Evolutionary conservation across 2,113 vertebrate genomes (phyloP).

Genomic region (Eretmochelys imbricata): DNA sequence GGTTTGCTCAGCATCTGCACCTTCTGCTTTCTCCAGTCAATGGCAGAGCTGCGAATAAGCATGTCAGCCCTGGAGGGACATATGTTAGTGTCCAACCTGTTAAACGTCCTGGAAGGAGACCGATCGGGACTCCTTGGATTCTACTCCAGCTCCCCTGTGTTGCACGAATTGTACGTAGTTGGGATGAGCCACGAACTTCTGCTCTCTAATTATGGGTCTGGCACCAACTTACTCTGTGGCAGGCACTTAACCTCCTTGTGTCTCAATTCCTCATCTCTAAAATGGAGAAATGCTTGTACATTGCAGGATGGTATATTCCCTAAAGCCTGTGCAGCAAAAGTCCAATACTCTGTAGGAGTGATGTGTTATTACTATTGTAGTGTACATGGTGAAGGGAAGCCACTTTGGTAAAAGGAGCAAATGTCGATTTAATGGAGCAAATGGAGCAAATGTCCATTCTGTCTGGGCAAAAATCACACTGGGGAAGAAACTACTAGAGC

Average conservation of each 20-base stretch:
- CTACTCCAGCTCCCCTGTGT: not conserved
- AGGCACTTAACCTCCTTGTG: not conserved
- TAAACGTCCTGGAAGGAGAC: not conserved
- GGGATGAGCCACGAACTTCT: not conserved
- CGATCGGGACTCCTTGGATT: not conserved
- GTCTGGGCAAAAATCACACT: too few species aligned
- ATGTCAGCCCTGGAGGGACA: fast-evolving
- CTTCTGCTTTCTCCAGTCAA: not conserved
- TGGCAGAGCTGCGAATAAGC: not conserved
- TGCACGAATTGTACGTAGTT: fast-evolving
- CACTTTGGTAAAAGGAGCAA: not conserved
- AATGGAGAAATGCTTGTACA: not conserved
- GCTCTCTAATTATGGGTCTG: not conserved
- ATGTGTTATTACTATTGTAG: not conserved
- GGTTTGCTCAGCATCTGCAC: not conserved
- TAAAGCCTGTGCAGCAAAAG: not conserved
- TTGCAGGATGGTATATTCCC: not conserved
- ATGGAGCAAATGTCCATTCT: not conserved
- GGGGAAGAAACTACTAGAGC: too few species aligned
- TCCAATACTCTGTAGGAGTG: not conserved
- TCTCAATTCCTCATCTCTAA: not conserved
- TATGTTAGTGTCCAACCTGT: not conserved
- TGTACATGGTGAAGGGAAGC: too few species aligned
- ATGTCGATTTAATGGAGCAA: not conserved
- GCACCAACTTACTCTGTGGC: not conserved